phyloP scores from a whole-genome alignment of 2,888 invertebrate genomes.

The Drosophila quinaria region DNA sequence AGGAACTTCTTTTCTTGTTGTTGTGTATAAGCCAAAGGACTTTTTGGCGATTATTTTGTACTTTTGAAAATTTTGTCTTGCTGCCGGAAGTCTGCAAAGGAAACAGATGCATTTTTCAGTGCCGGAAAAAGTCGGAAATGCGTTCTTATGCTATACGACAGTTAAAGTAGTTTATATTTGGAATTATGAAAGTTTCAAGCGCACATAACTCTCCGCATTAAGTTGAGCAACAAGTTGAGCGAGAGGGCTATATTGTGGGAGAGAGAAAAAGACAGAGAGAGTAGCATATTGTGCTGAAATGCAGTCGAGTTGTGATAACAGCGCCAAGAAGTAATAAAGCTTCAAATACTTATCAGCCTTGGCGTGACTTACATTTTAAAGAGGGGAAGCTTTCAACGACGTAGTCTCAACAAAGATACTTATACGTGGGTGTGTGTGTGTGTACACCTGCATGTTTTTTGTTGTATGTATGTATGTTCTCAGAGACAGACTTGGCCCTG shows the following conservation, averaged over 20 bases:
- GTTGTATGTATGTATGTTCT: not conserved
- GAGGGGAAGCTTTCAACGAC: slow-evolving; percentile 65
- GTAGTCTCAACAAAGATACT: slow-evolving; percentile 16
- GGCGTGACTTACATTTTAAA: slow-evolving; percentile 76
- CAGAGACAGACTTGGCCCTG: slow-evolving; percentile 39
- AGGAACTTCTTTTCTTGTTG: not conserved
- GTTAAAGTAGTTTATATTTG: slow-evolving; percentile 74
- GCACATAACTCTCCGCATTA: slow-evolving; percentile 34
- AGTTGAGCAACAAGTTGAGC: slow-evolving; percentile 61
- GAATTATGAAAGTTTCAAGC: slow-evolving; percentile 71
- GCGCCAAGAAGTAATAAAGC: slow-evolving; percentile 69
- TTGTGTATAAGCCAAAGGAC: not conserved
- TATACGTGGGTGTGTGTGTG: slow-evolving; percentile 10
- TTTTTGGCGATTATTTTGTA: slow-evolving; percentile 9
- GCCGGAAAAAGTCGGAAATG: slow-evolving; percentile 35
- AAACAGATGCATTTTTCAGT: slow-evolving; percentile 44
- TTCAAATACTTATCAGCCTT: slow-evolving; percentile 71
- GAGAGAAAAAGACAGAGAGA: not conserved
- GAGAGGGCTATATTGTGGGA: not conserved
- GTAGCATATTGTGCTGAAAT: slow-evolving; percentile 57
- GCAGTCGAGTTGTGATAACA: slow-evolving; percentile 64
- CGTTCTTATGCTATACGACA: slow-evolving; percentile 49
- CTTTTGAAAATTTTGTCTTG: not conserved
- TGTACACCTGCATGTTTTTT: slow-evolving; percentile 8
- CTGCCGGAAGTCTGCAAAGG: slow-evolving; percentile 34